Evolutionary conservation across 1,140 invertebrate species (phyloP), one percentile per base, ranked within the genome.

Genomic region (Leptinotarsa undecemlineata): DNA sequence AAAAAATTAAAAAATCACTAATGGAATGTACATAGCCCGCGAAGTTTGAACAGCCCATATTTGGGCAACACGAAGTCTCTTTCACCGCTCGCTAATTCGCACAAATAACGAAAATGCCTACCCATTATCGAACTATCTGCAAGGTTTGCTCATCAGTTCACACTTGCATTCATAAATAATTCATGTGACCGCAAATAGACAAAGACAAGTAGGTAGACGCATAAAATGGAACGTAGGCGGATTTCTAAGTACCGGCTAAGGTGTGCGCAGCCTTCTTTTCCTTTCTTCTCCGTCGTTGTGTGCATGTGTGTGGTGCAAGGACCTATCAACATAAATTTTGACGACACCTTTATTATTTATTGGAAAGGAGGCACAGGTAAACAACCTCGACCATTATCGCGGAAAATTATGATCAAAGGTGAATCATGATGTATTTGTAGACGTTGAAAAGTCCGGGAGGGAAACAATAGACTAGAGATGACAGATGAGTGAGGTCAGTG

Each of bases 341-440:
- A 57, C n/a, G 51, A 57, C 51, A 57, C 51, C 51, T 57, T 57
- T 57, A 57, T 57, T 57, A 57, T 57, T 57, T 57, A 57, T 57
- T 57, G 51, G 51, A 57, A 15, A 19, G 6, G 51, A 8, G 15
- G 14, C 51, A 57, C 51, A 57, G 51, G 51, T 57, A 57, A 57
- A 57, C n/a, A 57, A 57, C 51, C 51, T 19, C 17, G n/a, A 19
- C 51, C 51, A 57, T 57, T 57, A 57, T 57, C 51, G 51, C 51
- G 51, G 51, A 3, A 57, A 57, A 57, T 57, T n/a, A 57, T 57
- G 51, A 57, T 57, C n/a, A 19, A 19, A 57, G 15, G n/a, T 57
- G 14, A 57, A 57, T 57, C 51, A 57, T 42, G 33, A 42, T 42
- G 33, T 8, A 42, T 11, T 42, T 11, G 33, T 11, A 42, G 33